Conservation (phyloP, 2,888 invertebrate species). For the Lithosia quadra region DNA sequence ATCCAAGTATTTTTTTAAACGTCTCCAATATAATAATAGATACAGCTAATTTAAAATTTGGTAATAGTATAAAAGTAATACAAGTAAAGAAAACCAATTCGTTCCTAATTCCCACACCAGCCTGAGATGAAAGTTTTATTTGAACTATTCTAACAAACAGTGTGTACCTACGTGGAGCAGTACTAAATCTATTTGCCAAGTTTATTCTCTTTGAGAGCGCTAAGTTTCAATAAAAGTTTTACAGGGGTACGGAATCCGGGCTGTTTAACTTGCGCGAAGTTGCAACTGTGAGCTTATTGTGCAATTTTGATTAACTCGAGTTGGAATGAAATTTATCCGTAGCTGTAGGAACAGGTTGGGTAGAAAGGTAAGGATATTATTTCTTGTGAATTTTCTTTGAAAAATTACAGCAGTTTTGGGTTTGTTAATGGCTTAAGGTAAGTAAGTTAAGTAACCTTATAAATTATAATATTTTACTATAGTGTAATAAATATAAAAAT, state of each 20-base stretch:
- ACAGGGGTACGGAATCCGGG: constrained; percentile 16
- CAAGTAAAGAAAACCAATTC: not conserved
- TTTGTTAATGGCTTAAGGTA: no score
- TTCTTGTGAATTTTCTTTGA: no score
- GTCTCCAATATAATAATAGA: no score
- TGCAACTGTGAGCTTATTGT: constrained; percentile 11
- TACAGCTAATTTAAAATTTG: no score
- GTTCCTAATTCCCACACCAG: constrained; percentile 8
- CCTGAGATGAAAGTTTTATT: constrained; percentile 12
- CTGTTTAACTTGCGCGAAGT: not conserved
- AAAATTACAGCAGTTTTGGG: no score
- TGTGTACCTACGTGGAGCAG: constrained; percentile 25
- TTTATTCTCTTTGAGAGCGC: constrained; percentile 33
- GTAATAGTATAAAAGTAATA: not conserved
- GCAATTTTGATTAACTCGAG: constrained; percentile 8
- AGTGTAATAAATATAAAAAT: no score
- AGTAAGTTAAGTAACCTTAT: no score
- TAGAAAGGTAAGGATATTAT: not conserved
- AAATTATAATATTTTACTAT: no score
- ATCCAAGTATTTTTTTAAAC: no score
- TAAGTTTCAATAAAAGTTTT: constrained; percentile 46
- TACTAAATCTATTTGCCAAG: constrained; percentile 44
- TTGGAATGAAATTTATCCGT: constrained; percentile 5
- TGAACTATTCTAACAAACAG: constrained; percentile 23
- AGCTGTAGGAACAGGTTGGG: not conserved